Percentiles rank a stretch among this genome's conserved stretches.
Conservation (phyloP, 2,797 vertebrate species). For the Schizopygopsis pylzovi region DNA sequence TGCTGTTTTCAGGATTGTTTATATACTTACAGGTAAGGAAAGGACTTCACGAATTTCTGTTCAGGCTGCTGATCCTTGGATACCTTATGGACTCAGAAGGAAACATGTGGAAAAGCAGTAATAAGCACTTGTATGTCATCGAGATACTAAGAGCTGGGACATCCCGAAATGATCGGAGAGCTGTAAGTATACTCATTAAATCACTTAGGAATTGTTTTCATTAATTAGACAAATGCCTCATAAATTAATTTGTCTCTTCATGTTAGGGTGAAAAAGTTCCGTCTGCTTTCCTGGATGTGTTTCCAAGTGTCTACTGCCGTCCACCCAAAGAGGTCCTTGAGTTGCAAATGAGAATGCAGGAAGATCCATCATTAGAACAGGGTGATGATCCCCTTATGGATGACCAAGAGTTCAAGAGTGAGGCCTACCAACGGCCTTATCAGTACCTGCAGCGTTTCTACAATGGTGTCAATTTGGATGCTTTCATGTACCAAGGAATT, state of each 20-base stretch:
- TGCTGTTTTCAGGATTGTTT: constrained; percentile 6
- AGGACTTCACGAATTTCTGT: constrained; percentile 90
- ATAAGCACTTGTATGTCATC: constrained; percentile 86
- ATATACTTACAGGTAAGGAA: constrained; percentile 81
- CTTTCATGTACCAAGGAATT: constrained; percentile 77
- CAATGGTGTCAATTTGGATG: constrained; percentile 77
- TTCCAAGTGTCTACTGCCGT: constrained; percentile 88
- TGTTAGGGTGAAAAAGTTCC: constrained; percentile 69
- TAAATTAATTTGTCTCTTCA: constrained; percentile 23
- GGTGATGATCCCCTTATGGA: constrained; percentile 85
- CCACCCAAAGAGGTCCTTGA: constrained; percentile 91
- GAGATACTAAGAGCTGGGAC: constrained; percentile 82
- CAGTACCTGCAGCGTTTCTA: constrained; percentile 89
- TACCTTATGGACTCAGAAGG: constrained; percentile 87
- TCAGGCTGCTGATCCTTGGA: constrained; percentile 89
- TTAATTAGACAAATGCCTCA: constrained; percentile 1
- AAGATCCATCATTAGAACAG: constrained; percentile 31
- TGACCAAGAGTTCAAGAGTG: constrained; percentile 81
- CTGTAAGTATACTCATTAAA: constrained; percentile 67
- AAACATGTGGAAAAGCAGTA: constrained; percentile 88
- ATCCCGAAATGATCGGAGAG: constrained; percentile 63
- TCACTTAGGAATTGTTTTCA: neutral
- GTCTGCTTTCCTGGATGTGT: constrained; percentile 83
- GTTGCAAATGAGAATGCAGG: constrained; percentile 70
- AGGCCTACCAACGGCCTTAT: constrained; percentile 91